phyloP scores from a whole-genome alignment of 2,113 vertebrate genomes.

The Eulemur macaco region DNA sequence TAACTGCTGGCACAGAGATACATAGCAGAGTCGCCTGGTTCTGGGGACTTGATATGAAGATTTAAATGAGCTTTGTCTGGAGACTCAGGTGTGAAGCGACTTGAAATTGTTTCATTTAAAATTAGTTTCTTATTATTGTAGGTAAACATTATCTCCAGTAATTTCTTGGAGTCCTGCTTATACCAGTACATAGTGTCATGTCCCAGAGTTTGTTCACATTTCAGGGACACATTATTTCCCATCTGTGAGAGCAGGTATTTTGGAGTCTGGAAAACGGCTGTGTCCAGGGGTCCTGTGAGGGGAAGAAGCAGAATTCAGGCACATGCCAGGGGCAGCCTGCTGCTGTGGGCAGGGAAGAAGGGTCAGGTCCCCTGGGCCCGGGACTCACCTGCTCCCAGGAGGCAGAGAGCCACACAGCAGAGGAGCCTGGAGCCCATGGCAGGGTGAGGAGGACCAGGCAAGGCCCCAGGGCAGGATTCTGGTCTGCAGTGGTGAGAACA shows the following conservation, averaged over 20 bases:
- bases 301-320: background rate
- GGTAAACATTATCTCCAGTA: constrained; percentile 21
- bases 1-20: constrained; percentile 62
- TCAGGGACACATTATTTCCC: background rate
- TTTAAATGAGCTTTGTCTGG: background rate
- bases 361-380: accelerated
- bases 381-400: constrained; percentile 47
- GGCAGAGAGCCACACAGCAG: background rate
- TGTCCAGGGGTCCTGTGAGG: background rate
- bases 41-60: background rate
- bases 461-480: accelerated
- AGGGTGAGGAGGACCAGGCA: accelerated
- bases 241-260: background rate
- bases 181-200: constrained; percentile 35
- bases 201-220: constrained; percentile 32
- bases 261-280: constrained; percentile 21
- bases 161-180: background rate
- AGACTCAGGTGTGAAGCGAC: background rate
- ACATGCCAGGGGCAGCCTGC: background rate
- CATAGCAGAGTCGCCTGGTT: background rate
- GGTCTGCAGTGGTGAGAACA: background rate
- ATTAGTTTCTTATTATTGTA: background rate
- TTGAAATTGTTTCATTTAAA: background rate
- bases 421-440: background rate
- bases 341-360: accelerated